Conservation (phyloP, 2,888 invertebrate genomes). For the Dendrolimus houi region DNA sequence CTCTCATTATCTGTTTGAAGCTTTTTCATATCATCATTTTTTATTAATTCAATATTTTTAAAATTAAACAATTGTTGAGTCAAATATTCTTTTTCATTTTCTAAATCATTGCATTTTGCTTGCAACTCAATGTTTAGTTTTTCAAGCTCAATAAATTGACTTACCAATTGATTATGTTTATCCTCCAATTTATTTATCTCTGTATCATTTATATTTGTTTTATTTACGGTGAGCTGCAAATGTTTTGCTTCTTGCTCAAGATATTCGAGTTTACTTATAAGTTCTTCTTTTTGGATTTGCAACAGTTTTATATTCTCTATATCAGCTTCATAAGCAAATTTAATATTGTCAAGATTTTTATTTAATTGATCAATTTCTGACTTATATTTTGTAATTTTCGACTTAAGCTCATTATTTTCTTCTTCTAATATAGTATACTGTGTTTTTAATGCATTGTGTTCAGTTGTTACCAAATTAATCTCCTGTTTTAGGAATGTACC, state of each 20-base stretch:
- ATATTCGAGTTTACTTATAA: constrained; percentile 6
- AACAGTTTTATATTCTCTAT: not conserved
- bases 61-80: not conserved
- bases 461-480: constrained; percentile 10
- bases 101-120: constrained; percentile 14
- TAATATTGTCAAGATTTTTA: not conserved
- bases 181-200: not conserved
- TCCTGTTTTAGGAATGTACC: constrained; percentile 16
- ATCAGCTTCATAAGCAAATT: not conserved
- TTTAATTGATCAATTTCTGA: not conserved
- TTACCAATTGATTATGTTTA: not conserved
- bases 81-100: constrained; percentile 18
- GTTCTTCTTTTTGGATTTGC: not conserved
- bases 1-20: constrained; percentile 9
- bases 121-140: not conserved
- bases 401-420: not conserved
- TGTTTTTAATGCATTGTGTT: constrained; percentile 13
- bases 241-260: not conserved
- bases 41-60: not conserved
- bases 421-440: constrained; percentile 7
- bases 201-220: not conserved
- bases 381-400: not conserved
- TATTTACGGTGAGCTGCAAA: not conserved
- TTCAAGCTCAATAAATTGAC: not conserved
- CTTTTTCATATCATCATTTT: constrained; percentile 4